These are phyloP conservation scores for Anoplius nigerrimus DNA, from an alignment of 2,888 invertebrate species.

Conservation along the genomic window DNA sequence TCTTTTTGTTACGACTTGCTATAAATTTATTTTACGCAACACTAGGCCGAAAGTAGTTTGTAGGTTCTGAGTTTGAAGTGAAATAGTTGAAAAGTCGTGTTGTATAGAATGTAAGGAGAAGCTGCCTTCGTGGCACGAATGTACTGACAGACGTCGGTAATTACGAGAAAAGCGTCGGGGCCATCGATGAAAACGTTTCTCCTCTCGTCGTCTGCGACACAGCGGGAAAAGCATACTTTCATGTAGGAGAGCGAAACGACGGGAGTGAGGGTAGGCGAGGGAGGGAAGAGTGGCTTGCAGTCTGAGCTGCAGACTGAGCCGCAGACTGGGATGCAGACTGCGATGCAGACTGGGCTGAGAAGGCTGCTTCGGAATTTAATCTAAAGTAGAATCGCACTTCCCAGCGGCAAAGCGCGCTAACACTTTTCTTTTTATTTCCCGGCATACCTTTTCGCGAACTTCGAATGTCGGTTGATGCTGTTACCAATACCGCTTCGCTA, in stretches of 20 bases:
- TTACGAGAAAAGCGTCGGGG: constrained; percentile 46
- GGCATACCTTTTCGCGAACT: constrained; percentile 53
- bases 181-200: constrained; percentile 36
- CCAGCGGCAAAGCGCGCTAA: constrained; percentile 47
- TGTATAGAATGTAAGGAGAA: too few relatives aligned
- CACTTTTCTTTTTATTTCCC: constrained; percentile 60
- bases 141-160: constrained; percentile 31
- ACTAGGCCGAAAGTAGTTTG: too few relatives aligned
- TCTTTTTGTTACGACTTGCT: too few relatives aligned
- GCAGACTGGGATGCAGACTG: too few relatives aligned
- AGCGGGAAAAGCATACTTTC: too few relatives aligned
- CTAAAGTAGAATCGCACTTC: constrained; percentile 66
- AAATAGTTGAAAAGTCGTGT: too few relatives aligned
- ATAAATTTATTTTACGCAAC: too few relatives aligned
- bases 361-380: constrained; percentile 66
- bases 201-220: not conserved
- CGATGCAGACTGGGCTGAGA: constrained; percentile 11
- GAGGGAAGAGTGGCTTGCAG: not conserved
- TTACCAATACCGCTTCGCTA: too few relatives aligned
- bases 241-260: not conserved
- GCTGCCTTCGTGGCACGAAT: constrained; percentile 12
- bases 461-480: constrained; percentile 36
- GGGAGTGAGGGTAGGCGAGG: too few relatives aligned
- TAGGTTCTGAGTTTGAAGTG: too few relatives aligned
- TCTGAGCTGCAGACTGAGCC: not conserved